phyloP scores from a whole-genome alignment of 1,140 invertebrate species.

The Drosophila orosa region DNA sequence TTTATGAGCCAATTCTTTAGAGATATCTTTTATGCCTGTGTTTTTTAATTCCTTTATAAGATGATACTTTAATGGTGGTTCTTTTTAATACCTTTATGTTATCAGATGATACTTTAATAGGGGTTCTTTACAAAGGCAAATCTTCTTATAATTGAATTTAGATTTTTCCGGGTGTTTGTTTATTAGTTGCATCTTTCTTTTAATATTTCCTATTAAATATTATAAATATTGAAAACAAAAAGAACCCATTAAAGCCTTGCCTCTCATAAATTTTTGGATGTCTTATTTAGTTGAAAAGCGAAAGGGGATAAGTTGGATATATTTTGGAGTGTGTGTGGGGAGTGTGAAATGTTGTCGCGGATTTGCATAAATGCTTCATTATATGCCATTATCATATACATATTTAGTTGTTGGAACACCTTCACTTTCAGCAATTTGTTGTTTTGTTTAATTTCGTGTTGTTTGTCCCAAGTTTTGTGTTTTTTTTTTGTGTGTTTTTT shows the following conservation, averaged over 20 bases:
- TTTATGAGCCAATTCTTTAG: constrained; percentile 9
- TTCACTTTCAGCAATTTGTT: constrained; percentile 64
- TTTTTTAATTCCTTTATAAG: neutral
- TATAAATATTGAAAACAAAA: neutral
- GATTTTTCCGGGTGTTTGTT: too few species aligned
- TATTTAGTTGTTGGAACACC: constrained; percentile 49
- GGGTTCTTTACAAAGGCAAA: neutral
- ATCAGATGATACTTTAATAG: neutral
- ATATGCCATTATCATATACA: constrained; percentile 67
- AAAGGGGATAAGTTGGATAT: constrained; percentile 5
- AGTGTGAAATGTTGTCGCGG: constrained; percentile 37
- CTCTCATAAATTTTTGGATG: neutral
- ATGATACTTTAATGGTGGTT: neutral
- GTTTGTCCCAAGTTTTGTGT: constrained; percentile 11
- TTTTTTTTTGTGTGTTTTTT: neutral
- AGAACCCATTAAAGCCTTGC: neutral
- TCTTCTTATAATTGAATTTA: neutral
- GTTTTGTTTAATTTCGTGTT: constrained; percentile 33
- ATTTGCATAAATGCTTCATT: constrained; percentile 73
- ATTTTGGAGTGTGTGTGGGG: constrained; percentile 1
- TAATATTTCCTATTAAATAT: neutral
- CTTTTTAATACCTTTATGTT: neutral
- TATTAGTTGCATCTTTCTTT: too few species aligned
- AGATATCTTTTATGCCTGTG: neutral
- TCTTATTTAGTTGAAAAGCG: constrained; percentile 19